A percentile compares a stretch with the other conserved stretches of the same genome.
These are phyloP conservation scores for Podiceps cristatus DNA, from an alignment of 2,113 vertebrate species.

Conservation along the genomic window DNA sequence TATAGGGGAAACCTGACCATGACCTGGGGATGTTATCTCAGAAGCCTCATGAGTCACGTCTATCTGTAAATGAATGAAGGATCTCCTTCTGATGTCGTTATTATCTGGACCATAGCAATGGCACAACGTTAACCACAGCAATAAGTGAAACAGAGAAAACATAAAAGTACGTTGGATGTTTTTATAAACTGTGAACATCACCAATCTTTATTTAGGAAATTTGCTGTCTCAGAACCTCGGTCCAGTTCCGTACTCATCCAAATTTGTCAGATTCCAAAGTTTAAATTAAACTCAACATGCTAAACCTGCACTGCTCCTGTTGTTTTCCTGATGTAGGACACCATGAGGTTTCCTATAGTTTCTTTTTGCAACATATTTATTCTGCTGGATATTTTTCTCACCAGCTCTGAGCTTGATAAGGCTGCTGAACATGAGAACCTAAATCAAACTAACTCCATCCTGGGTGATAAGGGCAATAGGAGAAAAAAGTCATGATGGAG, in stretches of 20 bases:
- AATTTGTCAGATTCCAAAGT: neutral
- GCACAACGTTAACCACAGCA: neutral
- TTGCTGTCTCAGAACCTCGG: neutral
- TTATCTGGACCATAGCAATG: conserved; percentile 12
- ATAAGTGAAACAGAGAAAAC: neutral
- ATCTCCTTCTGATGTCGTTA: conserved; percentile 5
- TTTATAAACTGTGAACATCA: neutral
- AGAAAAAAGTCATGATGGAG: neutral
- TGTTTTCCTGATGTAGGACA: neutral
- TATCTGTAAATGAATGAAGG: conserved; percentile 25
- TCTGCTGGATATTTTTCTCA: neutral
- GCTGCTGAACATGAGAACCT: neutral
- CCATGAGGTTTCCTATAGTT: neutral
- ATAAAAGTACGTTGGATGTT: neutral
- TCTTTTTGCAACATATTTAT: neutral
- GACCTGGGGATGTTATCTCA: conserved; percentile 28
- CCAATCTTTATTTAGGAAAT: neutral
- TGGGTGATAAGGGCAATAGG: neutral
- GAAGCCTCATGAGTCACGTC: neutral
- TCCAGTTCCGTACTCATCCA: neutral
- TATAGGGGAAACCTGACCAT: neutral
- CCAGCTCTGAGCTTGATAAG: neutral
- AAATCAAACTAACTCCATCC: neutral
- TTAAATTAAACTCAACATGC: neutral
- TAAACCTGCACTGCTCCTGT: neutral